Evolutionary conservation across 2,888 invertebrate genomes (phyloP).

Genomic region (Deilephila porcellus): DNA sequence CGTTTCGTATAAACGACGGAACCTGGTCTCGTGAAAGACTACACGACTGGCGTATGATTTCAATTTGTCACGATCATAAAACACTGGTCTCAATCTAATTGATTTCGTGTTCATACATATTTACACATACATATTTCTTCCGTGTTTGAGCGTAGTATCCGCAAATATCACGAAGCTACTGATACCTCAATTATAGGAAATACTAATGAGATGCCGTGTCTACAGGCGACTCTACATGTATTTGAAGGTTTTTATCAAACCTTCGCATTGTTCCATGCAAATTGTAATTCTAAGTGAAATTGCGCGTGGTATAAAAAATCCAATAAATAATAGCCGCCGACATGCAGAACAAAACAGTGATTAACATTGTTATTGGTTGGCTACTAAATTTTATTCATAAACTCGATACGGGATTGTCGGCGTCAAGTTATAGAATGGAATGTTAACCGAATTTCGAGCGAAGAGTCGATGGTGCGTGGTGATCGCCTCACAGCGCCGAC

Average conservation of each 20-base stretch:
- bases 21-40: not conserved
- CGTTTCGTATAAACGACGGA: not conserved
- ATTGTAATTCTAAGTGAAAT: too few species aligned
- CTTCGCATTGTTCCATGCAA: too few species aligned
- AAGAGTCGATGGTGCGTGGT: slow-evolving; percentile 51
- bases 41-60: not conserved
- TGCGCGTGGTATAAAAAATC: too few species aligned
- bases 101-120: too few species aligned
- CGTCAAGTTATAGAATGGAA: slow-evolving; percentile 15
- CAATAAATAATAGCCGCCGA: not conserved
- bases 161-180: too few species aligned
- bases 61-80: not conserved
- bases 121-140: too few species aligned
- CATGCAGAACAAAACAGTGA: not conserved
- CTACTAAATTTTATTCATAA: slow-evolving; percentile 10
- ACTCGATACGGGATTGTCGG: slow-evolving; percentile 32
- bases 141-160: too few species aligned
- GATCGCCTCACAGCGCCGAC: slow-evolving; percentile 33
- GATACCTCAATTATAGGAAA: too few species aligned
- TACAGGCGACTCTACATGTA: too few species aligned
- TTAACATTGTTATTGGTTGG: not conserved
- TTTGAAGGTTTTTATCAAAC: too few species aligned
- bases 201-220: too few species aligned
- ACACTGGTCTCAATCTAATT: not conserved
- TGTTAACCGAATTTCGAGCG: slow-evolving; percentile 35